These are phyloP conservation scores for Dryobotodes eremita DNA, from an alignment of 2,888 invertebrate genomes.

Conservation along the genomic window DNA sequence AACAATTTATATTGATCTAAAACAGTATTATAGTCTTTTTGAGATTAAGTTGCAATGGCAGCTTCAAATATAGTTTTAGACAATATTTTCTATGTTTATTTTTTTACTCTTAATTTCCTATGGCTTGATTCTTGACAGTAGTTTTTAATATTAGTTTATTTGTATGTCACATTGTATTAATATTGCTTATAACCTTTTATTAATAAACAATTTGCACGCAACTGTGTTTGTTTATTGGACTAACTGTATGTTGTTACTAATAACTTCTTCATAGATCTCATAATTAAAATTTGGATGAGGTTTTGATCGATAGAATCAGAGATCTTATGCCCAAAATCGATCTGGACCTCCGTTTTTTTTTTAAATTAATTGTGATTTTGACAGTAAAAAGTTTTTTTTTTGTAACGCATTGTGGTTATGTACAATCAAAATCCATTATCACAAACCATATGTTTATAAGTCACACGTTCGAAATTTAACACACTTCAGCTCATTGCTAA, in stretches of 20 bases:
- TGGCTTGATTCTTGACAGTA: slow-evolving; percentile 39
- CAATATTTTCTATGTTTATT: slow-evolving; percentile 49
- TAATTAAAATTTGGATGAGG: neutral
- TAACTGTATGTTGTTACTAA: slow-evolving; percentile 75
- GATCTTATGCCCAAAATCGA: neutral
- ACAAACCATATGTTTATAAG: neutral
- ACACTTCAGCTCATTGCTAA: neutral
- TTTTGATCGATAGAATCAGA: neutral
- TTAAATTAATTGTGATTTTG: too few species aligned
- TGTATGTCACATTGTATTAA: slow-evolving; percentile 52
- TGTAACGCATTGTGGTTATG: too few species aligned
- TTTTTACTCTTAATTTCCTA: slow-evolving; percentile 52
- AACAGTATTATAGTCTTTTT: slow-evolving; percentile 34
- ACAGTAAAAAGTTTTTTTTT: neutral
- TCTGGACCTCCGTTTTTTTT: neutral
- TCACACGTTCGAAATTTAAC: neutral
- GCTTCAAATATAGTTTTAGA: slow-evolving; percentile 45
- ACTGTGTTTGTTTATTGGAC: slow-evolving; percentile 73
- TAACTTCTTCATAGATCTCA: neutral
- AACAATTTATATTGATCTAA: slow-evolving; percentile 21
- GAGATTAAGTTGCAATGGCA: slow-evolving; percentile 37
- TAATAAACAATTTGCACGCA: slow-evolving; percentile 70
- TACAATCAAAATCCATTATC: neutral
- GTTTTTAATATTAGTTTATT: slow-evolving; percentile 63
- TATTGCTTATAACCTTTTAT: slow-evolving; percentile 61